Evolutionary conservation across 2,888 invertebrate species (phyloP), one percentile per base, ranked within the genome.

Genomic region (Chaetoderma sp.): DNA sequence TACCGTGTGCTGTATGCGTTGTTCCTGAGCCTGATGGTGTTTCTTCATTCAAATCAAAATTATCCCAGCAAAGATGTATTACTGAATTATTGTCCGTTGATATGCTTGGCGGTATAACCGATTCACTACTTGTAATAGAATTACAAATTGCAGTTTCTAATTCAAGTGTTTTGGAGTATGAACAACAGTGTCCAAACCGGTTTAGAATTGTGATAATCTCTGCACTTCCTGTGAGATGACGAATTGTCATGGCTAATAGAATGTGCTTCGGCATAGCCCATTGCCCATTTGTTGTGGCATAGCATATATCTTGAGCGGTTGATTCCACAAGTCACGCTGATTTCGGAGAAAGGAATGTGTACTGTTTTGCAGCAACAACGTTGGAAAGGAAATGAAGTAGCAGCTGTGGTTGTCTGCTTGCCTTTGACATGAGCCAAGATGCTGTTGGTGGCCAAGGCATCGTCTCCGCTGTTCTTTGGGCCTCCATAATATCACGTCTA

Each of bases 111-210:
- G 59, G 69, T 2, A 71, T 23, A 33, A 63, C 55, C n/a, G 55
- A 32, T 1, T 64, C 60, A 13, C 25, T 10, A 6, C n/a, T 23
- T 1, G 45, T 30, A 10, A 66, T 45, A 1, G 30, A 18, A 32
- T 65, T 65, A 42, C 67, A 67, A 64, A 69, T 66, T 1, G 69
- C 67, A 3, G 64, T 71, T 58, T 73, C 71, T 1, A 73, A 32
- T 47, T 68, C 64, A 2, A 66, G 23, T 10, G 56, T 59, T 32
- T 27, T 21, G 1, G 60, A 49, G 42, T 68, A 65, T 56, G 67
- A 69, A 18, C 56, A 59, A 13, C 50, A 47, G 50, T 71, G 65
- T 10, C 71, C 69, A 54, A 49, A 66, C 0, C 62, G 49, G 50
- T 69, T 68, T 0, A 73, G 55, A 23, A 68, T 30, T 1, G 65